These are phyloP conservation scores for Capitulum mitella DNA, from an alignment of 2,888 invertebrate genomes.

Conservation along the genomic window DNA sequence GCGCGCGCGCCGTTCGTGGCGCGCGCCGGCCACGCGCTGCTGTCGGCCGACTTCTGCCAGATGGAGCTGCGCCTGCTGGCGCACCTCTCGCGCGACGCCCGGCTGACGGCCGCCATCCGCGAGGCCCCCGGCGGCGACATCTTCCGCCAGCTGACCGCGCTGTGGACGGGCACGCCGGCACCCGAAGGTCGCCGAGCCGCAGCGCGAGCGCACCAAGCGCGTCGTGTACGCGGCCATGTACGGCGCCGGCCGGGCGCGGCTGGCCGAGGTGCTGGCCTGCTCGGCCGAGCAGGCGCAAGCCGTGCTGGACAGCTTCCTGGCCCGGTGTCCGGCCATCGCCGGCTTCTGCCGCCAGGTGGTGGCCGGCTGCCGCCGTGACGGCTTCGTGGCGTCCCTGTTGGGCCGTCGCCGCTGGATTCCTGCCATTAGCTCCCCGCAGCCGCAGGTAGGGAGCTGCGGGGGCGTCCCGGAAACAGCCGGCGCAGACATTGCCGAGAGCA, in stretches of 20 bases:
- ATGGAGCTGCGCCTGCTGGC: constrained; percentile 33
- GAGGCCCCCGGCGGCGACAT: constrained; percentile 29
- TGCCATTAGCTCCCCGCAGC: constrained; percentile 19
- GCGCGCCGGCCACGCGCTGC: constrained; percentile 28
- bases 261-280: constrained; percentile 31
- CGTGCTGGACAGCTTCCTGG: constrained; percentile 30
- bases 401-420: constrained; percentile 32
- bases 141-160: constrained; percentile 16
- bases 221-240: constrained; percentile 34
- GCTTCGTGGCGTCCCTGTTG: constrained; percentile 32
- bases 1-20: constrained; percentile 30
- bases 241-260: constrained; percentile 31
- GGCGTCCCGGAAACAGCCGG: too few species aligned
- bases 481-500: too few species aligned
- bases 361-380: constrained; percentile 27
- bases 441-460: neutral
- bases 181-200: neutral
- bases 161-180: neutral
- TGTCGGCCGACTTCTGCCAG: constrained; percentile 33
- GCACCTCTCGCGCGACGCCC: constrained; percentile 32
- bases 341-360: constrained; percentile 30
- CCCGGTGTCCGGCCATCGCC: constrained; percentile 29
- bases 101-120: constrained; percentile 30
- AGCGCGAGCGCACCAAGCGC: constrained; percentile 34
- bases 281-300: constrained; percentile 27